Conservation (phyloP, 2,113 vertebrate genomes). For the Regulus satrapa region DNA sequence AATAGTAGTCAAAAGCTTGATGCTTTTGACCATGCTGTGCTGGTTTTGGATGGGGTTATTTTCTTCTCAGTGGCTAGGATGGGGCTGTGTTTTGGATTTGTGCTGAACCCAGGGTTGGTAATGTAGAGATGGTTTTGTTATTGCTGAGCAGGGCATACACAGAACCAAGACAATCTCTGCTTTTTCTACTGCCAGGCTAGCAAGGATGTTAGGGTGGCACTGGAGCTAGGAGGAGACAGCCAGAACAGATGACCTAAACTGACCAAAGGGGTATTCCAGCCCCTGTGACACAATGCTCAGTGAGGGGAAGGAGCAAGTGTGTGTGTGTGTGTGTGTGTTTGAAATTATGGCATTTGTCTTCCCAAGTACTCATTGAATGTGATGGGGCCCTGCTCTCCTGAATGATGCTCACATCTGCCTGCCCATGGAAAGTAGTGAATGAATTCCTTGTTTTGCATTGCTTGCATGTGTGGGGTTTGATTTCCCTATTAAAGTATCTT, state of each 20-base stretch:
- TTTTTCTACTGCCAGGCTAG: background rate
- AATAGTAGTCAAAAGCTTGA: background rate
- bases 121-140: background rate
- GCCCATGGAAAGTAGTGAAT: background rate
- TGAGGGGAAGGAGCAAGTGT: background rate
- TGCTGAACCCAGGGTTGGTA: background rate
- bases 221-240: too few relatives aligned
- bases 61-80: background rate
- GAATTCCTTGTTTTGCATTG: background rate
- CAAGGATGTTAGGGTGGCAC: background rate
- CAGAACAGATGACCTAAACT: background rate
- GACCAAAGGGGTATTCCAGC: background rate
- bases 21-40: background rate
- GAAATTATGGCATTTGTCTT: background rate
- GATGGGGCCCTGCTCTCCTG: background rate
- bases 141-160: background rate
- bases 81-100: background rate
- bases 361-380: rapidly evolving
- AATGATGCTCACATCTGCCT: too few relatives aligned
- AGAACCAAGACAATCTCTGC: background rate
- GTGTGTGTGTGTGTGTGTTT: too few relatives aligned
- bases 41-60: background rate
- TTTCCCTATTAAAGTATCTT: background rate
- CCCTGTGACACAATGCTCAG: background rate
- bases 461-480: background rate